Evolutionary conservation across 2,113 vertebrate genomes (phyloP), one percentile per base, ranked within the genome.

Genomic region (Cyprinus carpio): DNA sequence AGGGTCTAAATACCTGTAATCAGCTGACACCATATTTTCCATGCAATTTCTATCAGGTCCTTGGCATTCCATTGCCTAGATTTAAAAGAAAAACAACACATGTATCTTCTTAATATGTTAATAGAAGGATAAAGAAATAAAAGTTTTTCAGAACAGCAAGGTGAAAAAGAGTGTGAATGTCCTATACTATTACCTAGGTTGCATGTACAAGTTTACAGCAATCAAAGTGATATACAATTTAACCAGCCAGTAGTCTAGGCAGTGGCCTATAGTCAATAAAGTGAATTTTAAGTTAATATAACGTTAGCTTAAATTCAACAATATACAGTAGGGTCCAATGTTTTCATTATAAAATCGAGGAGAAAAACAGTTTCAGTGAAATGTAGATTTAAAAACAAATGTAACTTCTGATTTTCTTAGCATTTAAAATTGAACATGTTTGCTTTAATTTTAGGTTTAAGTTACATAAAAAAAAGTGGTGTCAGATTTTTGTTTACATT

Each of bases 1-100:
- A 43, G 40, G n/a, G 72, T 16, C 46, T 75, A 49, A 75, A 46
- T 91, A 98, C 97, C 96, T 92, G 91, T 94, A 92, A 75, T 93
- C 88, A 25, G 93, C 86, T 13, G 89, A 81, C 79, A 96, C 95
- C 94, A 93, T 94, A 91, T 89, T 89, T 64, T 93, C 93, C 51
- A 84, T 78, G 90, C 72, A 91, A 75, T 90, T 69, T 92, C 86
- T 93, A 51, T 95, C 91, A 81, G 91, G 81, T 37, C n/a, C 88
- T 89, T 94, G 92, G 82, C 74, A 92, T 90, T 96, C 96, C 91
- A 93, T 92, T 51, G 58, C 90, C 96, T 96, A 89, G 58, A 95
- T 56, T 89, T 90, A 62, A 34, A 94, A 11, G 89, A 72, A 72
- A 72, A 40, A 20, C 67, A 40, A 12, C 9, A n/a, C 10, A 23